These are phyloP conservation scores for Sarcophaga caerulescens DNA, from an alignment of 2,888 invertebrate species.

Conservation along the genomic window DNA sequence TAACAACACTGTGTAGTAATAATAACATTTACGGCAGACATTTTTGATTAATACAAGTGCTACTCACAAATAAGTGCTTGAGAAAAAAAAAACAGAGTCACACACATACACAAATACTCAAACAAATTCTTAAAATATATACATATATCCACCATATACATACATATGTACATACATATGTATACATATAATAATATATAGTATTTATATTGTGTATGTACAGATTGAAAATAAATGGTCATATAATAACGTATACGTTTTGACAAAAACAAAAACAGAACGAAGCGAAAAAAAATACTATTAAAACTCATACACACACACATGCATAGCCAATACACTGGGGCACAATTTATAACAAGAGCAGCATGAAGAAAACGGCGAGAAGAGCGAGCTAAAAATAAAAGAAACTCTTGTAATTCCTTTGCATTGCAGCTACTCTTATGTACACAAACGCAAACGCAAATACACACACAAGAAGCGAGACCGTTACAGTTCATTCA, in stretches of 20 bases:
- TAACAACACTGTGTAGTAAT: slow-evolving; percentile 74
- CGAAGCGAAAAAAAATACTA: not conserved
- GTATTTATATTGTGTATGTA: slow-evolving; percentile 6
- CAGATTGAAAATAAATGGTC: not conserved
- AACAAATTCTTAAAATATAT: not conserved
- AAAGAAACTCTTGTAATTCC: slow-evolving; percentile 12
- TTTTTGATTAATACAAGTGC: slow-evolving; percentile 77
- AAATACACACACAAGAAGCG: slow-evolving; percentile 2
- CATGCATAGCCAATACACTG: not conserved
- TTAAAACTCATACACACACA: not conserved
- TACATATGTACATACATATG: no score
- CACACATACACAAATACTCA: not conserved
- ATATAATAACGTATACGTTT: no score
- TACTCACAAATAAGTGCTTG: slow-evolving; percentile 52
- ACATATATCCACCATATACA: not conserved
- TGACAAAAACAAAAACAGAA: no score
- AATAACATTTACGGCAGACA: slow-evolving; percentile 79
- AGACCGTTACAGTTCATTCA: not conserved
- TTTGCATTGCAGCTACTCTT: not conserved
- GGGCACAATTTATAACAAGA: slow-evolving; percentile 8
- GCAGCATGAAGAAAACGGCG: not conserved
- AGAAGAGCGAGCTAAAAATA: not conserved
- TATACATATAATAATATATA: no score
- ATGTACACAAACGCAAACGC: slow-evolving; percentile 14
- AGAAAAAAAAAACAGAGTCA: not conserved